Evolutionary conservation across 2,797 vertebrate genomes (phyloP), one percentile per base, ranked within the genome.

Genomic region (Morelia viridis): DNA sequence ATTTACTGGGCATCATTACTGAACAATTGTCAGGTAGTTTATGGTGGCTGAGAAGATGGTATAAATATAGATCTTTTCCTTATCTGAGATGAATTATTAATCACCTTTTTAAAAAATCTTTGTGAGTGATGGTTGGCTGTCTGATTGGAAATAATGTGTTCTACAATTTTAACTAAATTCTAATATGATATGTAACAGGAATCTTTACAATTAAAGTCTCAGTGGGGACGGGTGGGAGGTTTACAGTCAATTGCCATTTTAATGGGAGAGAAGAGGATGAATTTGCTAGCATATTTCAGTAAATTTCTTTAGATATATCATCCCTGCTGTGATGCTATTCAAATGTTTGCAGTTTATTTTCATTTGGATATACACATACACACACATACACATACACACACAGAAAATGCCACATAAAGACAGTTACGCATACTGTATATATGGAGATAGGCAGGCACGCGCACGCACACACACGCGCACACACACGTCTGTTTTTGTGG

Each of bases 1-100:
- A 99, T 99, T 99, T 99, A 99, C 99, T 99, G 98, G 98, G 98
- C 99, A 99, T 99, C 99, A 99, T 99, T 99, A 99, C 99, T 98
- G 98, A 99, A 99, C 99, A 99, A 99, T 99, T 99, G 99, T 99
- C 99, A 99, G 98, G 98, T 99, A 99, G 98, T 99, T 99, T 99
- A 98, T 98, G 98, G 98, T 98, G 97, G 98, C 98, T 97, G 98
- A 98, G 98, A 98, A 98, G 98, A 98, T 97, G 98, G 98, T 98
- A 98, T 98, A 98, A 98, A 99, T 98, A 98, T 98, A 98, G 98
- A 98, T 99, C 97, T 98, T 98, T 98, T 98, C 97, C 98, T 98
- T 98, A 98, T 98, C 97, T 96, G 97, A 97, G 97, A 98, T 99
- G 98, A 98, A 99, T 98, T 98, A 98, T 98, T 98, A 98, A 98